Percentiles rank a stretch among this genome's conserved stretches.
Conservation (phyloP, 37 sponge, comb jelly and placozoan species). For the Beroe ovata region DNA sequence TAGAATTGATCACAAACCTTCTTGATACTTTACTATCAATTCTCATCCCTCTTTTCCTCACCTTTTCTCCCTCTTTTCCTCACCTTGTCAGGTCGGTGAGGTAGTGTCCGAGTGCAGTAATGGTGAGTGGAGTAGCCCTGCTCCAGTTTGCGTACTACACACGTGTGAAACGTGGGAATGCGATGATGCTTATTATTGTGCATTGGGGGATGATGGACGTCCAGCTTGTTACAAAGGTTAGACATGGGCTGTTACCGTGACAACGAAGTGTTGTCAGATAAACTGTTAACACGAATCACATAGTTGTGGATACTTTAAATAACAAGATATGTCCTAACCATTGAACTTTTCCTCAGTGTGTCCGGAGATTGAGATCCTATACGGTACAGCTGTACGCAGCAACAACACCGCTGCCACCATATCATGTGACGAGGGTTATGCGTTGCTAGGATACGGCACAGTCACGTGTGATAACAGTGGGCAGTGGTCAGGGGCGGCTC, state of each 20-base stretch:
- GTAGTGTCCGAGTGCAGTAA: background rate
- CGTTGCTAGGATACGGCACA: background rate
- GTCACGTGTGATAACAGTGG: background rate
- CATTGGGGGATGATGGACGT: background rate
- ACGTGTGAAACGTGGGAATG: background rate
- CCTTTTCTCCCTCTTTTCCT: no score
- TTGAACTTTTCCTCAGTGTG: background rate
- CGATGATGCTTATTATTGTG: background rate
- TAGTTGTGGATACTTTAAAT: background rate
- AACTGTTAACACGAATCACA: no score
- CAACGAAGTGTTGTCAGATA: no score
- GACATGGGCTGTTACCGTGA: background rate
- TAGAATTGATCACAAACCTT: no score
- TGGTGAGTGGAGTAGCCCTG: background rate
- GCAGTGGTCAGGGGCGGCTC: background rate
- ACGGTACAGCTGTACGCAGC: background rate
- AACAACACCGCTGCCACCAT: background rate
- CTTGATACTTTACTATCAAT: no score
- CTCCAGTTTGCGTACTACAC: background rate
- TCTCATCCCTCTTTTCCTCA: no score
- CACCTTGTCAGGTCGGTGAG: background rate
- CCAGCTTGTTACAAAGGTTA: background rate
- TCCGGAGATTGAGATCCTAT: background rate
- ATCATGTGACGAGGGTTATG: background rate
- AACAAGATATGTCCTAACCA: background rate